phyloP scores from a whole-genome alignment of 2,113 vertebrate genomes.

The Leptosomus discolor region DNA sequence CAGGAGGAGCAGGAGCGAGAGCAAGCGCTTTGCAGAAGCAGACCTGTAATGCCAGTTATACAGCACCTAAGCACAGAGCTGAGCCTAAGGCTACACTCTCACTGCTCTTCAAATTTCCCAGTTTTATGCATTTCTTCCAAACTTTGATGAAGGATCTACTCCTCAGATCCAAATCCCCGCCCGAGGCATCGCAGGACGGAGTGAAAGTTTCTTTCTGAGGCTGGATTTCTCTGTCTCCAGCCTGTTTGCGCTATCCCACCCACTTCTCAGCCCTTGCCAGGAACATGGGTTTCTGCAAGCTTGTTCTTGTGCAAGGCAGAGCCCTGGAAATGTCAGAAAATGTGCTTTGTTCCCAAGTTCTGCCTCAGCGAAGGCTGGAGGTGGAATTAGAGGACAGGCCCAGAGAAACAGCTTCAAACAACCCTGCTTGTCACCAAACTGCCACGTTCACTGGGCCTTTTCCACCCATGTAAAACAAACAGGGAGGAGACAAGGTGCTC shows the following conservation, averaged over 20 bases:
- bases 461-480: not conserved
- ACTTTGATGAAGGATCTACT: slow-evolving; percentile 37
- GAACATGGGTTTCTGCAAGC: slow-evolving; percentile 19
- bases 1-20: not conserved
- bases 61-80: not conserved
- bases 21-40: not conserved
- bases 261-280: slow-evolving; percentile 17
- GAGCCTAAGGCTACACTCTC: slow-evolving; percentile 40
- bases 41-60: slow-evolving; percentile 7
- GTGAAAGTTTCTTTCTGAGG: slow-evolving; percentile 26
- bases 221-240: not conserved
- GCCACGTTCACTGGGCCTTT: not conserved
- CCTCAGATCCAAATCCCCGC: slow-evolving; percentile 44
- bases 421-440: not conserved
- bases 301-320: slow-evolving; percentile 33
- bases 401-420: not conserved
- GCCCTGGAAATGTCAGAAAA: not conserved
- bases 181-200: not conserved
- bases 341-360: not conserved
- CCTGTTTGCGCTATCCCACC: not conserved
- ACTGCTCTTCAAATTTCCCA: not conserved
- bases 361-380: not conserved
- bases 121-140: slow-evolving; percentile 22
- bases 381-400: not conserved
- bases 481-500: not conserved